phyloP scores from a whole-genome alignment of 2,113 vertebrate genomes.

The Malurus elegans region DNA sequence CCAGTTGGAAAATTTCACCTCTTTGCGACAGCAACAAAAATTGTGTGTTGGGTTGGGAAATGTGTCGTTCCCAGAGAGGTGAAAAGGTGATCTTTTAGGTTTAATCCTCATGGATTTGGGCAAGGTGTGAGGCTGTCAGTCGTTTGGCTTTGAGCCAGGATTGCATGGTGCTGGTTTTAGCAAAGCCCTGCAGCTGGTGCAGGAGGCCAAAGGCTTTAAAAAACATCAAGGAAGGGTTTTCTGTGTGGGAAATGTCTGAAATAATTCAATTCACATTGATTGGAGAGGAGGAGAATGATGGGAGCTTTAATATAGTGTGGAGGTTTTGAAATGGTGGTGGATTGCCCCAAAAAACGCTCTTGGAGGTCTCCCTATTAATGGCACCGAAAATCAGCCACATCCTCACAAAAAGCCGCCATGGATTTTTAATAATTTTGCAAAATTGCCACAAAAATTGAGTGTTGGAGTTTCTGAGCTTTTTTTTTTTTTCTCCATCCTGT shows the following conservation, averaged over 20 bases:
- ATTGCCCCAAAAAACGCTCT: neutral
- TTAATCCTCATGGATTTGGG: neutral
- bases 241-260: neutral
- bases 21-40: neutral
- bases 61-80: fast-evolving
- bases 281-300: neutral
- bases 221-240: neutral
- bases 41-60: neutral
- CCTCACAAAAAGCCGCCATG: neutral
- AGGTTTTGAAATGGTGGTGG: neutral
- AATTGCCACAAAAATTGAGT: neutral
- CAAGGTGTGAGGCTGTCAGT: neutral
- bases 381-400: neutral
- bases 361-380: neutral
- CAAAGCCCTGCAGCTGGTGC: neutral
- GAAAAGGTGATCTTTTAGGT: neutral
- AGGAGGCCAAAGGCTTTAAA: neutral
- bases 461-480: neutral
- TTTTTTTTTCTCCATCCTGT: neutral
- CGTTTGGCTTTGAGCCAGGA: neutral
- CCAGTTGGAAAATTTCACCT: neutral
- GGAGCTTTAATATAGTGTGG: neutral
- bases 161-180: neutral
- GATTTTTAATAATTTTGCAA: neutral
- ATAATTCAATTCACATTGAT: neutral